These are phyloP conservation scores for Etia nguti DNA, from an alignment of 2,113 vertebrate genomes.

Conservation along the genomic window DNA sequence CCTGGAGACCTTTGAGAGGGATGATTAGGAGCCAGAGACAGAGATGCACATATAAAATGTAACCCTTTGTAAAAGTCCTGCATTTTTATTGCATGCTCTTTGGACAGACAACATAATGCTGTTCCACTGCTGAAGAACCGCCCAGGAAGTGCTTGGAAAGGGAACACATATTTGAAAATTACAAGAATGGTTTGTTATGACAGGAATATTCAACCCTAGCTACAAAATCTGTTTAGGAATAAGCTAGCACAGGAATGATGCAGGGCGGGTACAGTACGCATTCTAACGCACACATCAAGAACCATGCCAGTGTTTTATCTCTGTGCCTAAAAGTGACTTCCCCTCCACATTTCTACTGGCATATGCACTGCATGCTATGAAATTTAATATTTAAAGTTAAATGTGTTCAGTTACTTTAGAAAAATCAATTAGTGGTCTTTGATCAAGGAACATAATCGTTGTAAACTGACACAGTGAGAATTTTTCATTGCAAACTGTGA, in stretches of 20 bases:
- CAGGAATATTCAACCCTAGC: neutral
- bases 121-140: slow-evolving; percentile 12
- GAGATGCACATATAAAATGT: neutral
- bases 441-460: neutral
- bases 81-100: neutral
- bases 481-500: too few relatives aligned
- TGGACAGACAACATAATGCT: neutral
- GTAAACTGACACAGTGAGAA: neutral
- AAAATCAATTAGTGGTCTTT: fast-evolving
- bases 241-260: neutral
- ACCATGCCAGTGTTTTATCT: neutral
- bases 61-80: neutral
- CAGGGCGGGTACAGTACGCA: neutral
- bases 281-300: neutral
- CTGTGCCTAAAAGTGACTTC: neutral
- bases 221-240: neutral
- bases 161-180: neutral
- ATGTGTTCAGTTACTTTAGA: neutral
- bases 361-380: neutral
- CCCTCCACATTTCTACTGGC: neutral
- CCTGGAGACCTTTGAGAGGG: slow-evolving; percentile 89
- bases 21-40: slow-evolving; percentile 74
- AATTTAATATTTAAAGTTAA: neutral
- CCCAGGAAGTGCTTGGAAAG: neutral
- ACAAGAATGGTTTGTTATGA: neutral